Evolutionary conservation across 2,888 invertebrate species (phyloP), one percentile per base, ranked within the genome.

Genomic region (Callinectes sapidus): DNA sequence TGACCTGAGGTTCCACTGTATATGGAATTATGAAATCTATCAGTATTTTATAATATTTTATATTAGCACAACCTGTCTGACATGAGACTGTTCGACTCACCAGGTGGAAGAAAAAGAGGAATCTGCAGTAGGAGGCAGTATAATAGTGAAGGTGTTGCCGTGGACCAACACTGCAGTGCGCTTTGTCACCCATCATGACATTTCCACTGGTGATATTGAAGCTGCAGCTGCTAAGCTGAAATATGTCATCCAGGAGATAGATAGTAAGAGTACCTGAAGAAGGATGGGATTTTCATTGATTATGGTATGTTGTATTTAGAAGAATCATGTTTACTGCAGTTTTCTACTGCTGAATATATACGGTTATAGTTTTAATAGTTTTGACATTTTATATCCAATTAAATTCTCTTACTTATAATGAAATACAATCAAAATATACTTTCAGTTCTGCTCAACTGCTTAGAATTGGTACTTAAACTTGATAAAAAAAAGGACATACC

Each of bases 151-250:
- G 42, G 91, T 91, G 28, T 35, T 93, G n/a, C 93, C 93, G 0
- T 93, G 93, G 93, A 71, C 93, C 32, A 10, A 81, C 13, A 54
- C 48, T 6, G 55, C 91, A 18, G 93, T 93, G 39, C 93, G 93
- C 28, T 93, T 93, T 86, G 93, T 93, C 23, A 93, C 93, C 14
- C 93, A 93, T 61, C 89, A 71, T 89, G 93, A 93, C 35, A 89
- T 86, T 42, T 39, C 89, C 16, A 32, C 48, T n/a, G 81, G 54
- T 55, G 85, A 86, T n/a, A 86, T 93, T 32, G 55, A 93, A 66
- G 91, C 91, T 85, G 54, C 89, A 3, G 54, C 91, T 32, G 86
- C 91, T 14, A 93, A 93, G 54, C 54, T 93, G 32, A 93, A 91
- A 66, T 90, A 91, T 71, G 71, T 93, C 61, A 93, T 91, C 61